Base-by-base conservation (phyloP, 2,888 invertebrate genomes). In the Spisula solida region DNA sequence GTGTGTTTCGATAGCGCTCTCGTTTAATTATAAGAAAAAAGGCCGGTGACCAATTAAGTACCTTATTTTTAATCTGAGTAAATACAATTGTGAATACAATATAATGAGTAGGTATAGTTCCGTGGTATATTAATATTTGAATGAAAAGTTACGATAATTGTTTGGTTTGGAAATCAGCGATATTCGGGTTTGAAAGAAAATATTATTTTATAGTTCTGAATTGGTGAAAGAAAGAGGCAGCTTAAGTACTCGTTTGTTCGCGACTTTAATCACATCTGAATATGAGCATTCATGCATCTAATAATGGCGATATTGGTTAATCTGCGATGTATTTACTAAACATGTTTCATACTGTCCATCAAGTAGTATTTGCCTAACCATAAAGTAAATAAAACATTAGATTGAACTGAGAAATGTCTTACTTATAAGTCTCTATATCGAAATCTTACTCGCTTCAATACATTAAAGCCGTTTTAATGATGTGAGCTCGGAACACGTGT, bases 351-450 rank as follows among this genome's bases (percentile, higher is more conserved):
- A n/a, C 25, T 66, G 60, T 25, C 25, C 20, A n/a, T 66, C 25
- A 66, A 66, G 60, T 66, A 66, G 10, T 66, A 66, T 66, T 66
- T 66, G 60, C 25, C 25, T 66, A 66, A 66, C n/a, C 25, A 66
- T 25, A 5, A 66, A n/a, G 60, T 66, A 66, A 66, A 66, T 66
- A 66, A 66, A 25, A 25, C 60, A 66, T 66, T 25, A 8, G 25
- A 66, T 10, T 66, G 60, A 66, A 66, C 60, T 10, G n/a, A 25
- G 25, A 66, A 66, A 4, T 25, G 60, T 8, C 60, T 66, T 66
- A 66, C 2, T 41, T 41, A 66, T 66, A n/a, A 25, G 25, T 66
- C n/a, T 25, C 12, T 25, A 12, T 60, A 56, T n/a, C 60, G 25
- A 4, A 66, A 25, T 25, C 25, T 5, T 25, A 10, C 25, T 25